phyloP scores from a whole-genome alignment of 2,888 invertebrate genomes.

The Pterobdella sp. region DNA sequence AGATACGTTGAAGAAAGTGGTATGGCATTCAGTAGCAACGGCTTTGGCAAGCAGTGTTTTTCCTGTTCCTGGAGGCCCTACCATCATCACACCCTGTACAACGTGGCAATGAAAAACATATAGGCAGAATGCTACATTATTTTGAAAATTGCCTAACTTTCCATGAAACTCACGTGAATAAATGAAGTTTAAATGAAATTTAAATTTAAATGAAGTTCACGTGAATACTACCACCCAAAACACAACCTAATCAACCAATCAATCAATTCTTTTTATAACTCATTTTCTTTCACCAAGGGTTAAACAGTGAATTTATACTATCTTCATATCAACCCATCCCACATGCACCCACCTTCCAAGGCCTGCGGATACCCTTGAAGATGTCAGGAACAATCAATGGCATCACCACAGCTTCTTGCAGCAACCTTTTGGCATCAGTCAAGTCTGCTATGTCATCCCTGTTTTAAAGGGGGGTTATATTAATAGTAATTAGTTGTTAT shows the following conservation, averaged over 20 bases:
- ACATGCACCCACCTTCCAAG: conserved; percentile 68
- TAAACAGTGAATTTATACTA: too few relatives aligned
- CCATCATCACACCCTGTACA: conserved; percentile 51
- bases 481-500: background rate
- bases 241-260: background rate
- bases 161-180: too few relatives aligned
- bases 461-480: background rate
- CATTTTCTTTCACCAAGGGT: background rate
- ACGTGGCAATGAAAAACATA: too few relatives aligned
- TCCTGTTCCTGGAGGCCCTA: conserved; percentile 55
- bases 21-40: conserved; percentile 55
- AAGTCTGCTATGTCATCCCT: conserved; percentile 54
- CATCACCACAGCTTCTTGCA: conserved; percentile 93
- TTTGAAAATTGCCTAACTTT: too few relatives aligned
- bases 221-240: background rate
- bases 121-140: too few relatives aligned
- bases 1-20: conserved; percentile 68
- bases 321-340: background rate
- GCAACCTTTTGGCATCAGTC: conserved; percentile 58
- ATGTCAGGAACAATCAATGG: conserved; percentile 97
- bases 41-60: conserved; percentile 56
- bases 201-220: too few relatives aligned
- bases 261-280: background rate
- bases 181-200: too few relatives aligned
- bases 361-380: conserved; percentile 88